Evolutionary conservation across 2,888 invertebrate genomes (phyloP), one percentile per base, ranked within the genome.

Genomic region (Automeris io): DNA sequence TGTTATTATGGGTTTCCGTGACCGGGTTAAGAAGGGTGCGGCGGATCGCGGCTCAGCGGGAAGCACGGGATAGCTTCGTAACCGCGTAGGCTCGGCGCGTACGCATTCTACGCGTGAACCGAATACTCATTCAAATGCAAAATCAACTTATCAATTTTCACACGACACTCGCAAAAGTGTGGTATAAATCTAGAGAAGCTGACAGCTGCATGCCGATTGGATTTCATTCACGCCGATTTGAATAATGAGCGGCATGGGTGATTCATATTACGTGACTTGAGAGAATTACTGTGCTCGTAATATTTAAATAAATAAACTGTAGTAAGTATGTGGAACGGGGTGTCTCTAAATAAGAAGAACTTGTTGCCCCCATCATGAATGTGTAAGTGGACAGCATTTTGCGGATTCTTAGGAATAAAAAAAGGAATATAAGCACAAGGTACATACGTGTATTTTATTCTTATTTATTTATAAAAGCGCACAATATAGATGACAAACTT

Each of bases 1-100:
- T 77, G 83, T 87, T 86, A 86, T 86, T 85, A 86, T 77, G 70
- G 70, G 69, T 60, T 66, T 73, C 70, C 85, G 87, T 86, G 85
- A 80, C 80, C 67, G 60, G 49, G 63, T 81, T 46, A 57, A 53
- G 70, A 78, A 61, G 50, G 45, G 46, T 46, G 39, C 40, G 42
- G 39, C 21, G n/a, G n/a, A n/a, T 37, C 18, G 36, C 37, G 25
- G 34, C 33, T 16, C 29, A 13, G 29, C 37, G 35, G 33, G 43
- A 38, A 26, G 4, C 38, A 35, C 42, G 37, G 35, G 40, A 6
- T 11, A 33, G 24, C 35, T 8, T 37, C 35, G 23, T 29, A 32
- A 34, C 37, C 32, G 36, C 38, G n/a, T 41, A 43, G 33, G 32
- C 48, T 31, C 63, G 61, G 65, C 67, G 70, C 71, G 70, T 74